Base-by-base conservation (phyloP, 2,888 invertebrate species). In the Aleiodes testaceus region DNA sequence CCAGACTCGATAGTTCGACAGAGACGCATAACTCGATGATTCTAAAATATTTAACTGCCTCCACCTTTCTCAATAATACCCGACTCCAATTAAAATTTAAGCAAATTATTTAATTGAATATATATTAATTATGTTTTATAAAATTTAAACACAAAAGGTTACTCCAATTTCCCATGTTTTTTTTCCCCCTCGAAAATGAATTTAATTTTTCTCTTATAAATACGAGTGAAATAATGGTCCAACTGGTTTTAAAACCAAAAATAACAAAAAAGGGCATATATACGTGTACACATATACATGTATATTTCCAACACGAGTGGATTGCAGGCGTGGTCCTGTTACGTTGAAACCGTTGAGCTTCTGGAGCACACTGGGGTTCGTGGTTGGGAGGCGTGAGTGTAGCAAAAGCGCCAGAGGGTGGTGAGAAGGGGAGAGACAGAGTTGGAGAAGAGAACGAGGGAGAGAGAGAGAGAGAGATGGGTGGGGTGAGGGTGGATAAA, bases 361-460 rank as follows among this genome's bases (percentile, higher is more conserved):
- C 63, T 63, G 22, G 63, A 45, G 63, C 20, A 44, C 63, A 44
- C 42, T n/a, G n/a, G 44, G 44, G 22, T 63, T 63, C 12, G 63
- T 63, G 63, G 63, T 63, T 63, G 45, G 44, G 63, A 63, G 63
- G 45, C 63, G 45, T 63, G 63, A 63, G 63, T 63, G 45, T 63
- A 45, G 63, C 45, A 44, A 59, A 59, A 59, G 59, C 59, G 59
- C 45, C 44, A 45, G 44, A 45, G 44, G 45, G 63, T 63, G 63
- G 63, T 63, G 20, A 47, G 44, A 63, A 20, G 4, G 16, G 14
- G 20, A 12, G 44, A 12, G 61, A 45, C n/a, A n/a, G n/a, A n/a
- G 61, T 12, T 18, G 20, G 45, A 42, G 36, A 61, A n/a, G n/a
- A 3, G 5, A 26, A 45, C 9, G 14, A 16, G n/a, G 16, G n/a